A percentile compares a stretch with the other conserved stretches of the same genome.
Conservation (phyloP, 2,113 vertebrate genomes). For the Bothrops jararaca region DNA sequence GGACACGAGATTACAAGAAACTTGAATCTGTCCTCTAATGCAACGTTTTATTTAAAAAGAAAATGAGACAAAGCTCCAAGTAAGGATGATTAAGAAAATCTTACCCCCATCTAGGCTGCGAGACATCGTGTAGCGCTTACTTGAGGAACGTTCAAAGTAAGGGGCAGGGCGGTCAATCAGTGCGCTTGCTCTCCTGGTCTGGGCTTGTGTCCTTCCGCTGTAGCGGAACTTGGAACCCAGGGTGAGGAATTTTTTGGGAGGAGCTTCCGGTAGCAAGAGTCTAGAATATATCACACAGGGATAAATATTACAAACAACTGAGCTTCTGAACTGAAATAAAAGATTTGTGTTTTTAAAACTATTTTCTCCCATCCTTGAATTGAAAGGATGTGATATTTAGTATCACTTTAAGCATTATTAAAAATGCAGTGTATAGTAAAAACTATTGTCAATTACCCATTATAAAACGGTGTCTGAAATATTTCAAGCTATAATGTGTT, state of each 20-base stretch:
- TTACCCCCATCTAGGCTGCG: constrained; percentile 93
- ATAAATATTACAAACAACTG: not conserved
- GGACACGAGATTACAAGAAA: constrained; percentile 5
- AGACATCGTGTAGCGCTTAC: constrained; percentile 94
- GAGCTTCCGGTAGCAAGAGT: constrained; percentile 89
- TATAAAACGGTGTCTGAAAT: not conserved
- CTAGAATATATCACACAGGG: constrained; percentile 62
- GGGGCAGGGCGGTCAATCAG: constrained; percentile 90
- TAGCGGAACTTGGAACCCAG: constrained; percentile 97
- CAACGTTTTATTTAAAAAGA: not conserved
- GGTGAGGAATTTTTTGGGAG: constrained; percentile 93
- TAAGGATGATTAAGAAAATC: not conserved
- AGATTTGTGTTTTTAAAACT: not conserved
- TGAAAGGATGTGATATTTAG: not conserved
- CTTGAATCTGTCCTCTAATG: not conserved
- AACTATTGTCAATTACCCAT: not conserved
- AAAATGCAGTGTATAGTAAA: not conserved
- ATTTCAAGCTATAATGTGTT: not conserved
- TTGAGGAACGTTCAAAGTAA: constrained; percentile 88
- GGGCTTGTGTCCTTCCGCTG: constrained; percentile 92
- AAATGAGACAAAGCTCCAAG: not conserved
- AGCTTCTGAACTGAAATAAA: not conserved
- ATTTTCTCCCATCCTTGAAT: rapidly evolving
- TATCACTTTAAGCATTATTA: not conserved
- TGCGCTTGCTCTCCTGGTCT: constrained; percentile 89